phyloP scores from a whole-genome alignment of 2,888 invertebrate genomes.

The Autographa pulchrina region DNA sequence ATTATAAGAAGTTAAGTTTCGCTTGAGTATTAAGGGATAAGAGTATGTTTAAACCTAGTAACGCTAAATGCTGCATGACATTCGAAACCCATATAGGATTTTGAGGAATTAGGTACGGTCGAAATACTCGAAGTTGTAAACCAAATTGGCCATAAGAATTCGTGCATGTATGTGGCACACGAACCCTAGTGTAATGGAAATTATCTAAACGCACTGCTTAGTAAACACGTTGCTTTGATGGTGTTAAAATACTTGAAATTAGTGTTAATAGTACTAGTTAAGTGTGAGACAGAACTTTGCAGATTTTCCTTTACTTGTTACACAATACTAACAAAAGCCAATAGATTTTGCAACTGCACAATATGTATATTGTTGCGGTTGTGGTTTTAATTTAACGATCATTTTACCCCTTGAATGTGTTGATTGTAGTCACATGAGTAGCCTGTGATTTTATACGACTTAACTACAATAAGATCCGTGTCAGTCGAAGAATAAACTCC shows the following conservation, averaged over 20 bases:
- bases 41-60: no score
- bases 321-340: conserved; percentile 40
- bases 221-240: background rate
- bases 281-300: background rate
- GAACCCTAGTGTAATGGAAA: background rate
- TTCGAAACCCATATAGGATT: background rate
- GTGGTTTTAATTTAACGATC: conserved; percentile 50
- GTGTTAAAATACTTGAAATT: background rate
- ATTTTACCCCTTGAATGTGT: conserved; percentile 50
- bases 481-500: conserved; percentile 40
- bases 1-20: no score
- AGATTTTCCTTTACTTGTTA: conserved; percentile 15
- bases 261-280: background rate
- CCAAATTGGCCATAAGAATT: background rate
- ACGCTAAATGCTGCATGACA: background rate
- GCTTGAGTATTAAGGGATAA: no score
- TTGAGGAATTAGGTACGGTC: conserved; percentile 2
- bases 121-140: background rate
- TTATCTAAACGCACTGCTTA: background rate
- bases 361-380: conserved; percentile 46
- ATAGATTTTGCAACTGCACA: conserved; percentile 40
- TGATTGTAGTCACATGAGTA: conserved; percentile 32
- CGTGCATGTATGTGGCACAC: background rate
- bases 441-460: conserved; percentile 50
- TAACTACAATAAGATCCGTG: conserved; percentile 39